A percentile compares a stretch with the other conserved stretches of the same genome.
These are phyloP conservation scores for Pachydiplax longipennis DNA, from an alignment of 2,888 invertebrate species.

Conservation along the genomic window DNA sequence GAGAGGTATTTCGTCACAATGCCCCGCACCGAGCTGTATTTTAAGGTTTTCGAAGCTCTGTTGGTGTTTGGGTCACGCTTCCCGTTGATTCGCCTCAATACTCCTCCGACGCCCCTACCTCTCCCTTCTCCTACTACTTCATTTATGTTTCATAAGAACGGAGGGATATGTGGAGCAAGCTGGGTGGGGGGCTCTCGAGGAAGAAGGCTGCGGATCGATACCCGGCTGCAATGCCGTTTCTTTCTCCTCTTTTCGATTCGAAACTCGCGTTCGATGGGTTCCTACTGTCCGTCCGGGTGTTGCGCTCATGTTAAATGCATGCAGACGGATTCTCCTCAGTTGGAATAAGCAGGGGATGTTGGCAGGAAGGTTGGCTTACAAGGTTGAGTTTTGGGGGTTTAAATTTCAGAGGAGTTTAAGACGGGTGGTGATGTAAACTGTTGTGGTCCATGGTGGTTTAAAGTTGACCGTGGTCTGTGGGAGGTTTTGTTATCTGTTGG, in stretches of 20 bases:
- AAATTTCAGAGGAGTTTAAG: too few relatives aligned
- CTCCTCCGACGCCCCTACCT: neutral
- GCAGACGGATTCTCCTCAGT: too few relatives aligned
- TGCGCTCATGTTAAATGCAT: neutral
- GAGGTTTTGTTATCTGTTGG: too few relatives aligned
- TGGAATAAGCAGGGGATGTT: too few relatives aligned
- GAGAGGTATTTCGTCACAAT: neutral
- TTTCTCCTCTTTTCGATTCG: neutral
- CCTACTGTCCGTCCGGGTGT: neutral
- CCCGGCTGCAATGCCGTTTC: neutral
- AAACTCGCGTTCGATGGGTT: neutral
- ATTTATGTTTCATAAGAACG: neutral
- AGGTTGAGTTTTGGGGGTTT: too few relatives aligned
- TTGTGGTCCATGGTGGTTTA: too few relatives aligned
- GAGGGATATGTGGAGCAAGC: neutral
- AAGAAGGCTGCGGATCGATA: neutral
- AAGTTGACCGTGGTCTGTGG: too few relatives aligned
- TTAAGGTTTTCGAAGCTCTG: neutral
- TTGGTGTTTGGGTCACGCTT: neutral
- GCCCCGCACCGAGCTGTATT: neutral
- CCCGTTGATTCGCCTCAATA: neutral
- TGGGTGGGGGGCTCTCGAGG: neutral
- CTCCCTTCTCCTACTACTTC: neutral
- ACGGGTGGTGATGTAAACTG: too few relatives aligned
- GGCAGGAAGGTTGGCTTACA: too few relatives aligned